phyloP scores from a whole-genome alignment of 37 sponge, comb jelly and placozoan species.

The Agelas oroides region DNA sequence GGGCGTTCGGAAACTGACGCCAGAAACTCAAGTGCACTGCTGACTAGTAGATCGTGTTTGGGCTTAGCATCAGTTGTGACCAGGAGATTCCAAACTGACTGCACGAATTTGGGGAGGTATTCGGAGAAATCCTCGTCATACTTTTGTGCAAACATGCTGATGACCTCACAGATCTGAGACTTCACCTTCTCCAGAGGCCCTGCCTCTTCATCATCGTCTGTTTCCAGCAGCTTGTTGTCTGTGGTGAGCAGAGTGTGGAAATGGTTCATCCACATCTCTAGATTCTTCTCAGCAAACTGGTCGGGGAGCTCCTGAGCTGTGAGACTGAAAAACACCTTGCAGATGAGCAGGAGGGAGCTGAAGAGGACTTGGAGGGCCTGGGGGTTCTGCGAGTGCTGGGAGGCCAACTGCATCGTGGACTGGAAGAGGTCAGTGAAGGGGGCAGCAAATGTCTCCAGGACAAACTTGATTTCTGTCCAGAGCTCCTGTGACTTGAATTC shows the following conservation, averaged over 20 bases:
- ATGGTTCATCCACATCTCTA: conserved; percentile 91
- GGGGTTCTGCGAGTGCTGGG: conserved; percentile 73
- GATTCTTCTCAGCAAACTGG: conserved; percentile 95
- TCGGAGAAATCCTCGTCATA: conserved; percentile 95
- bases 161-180: conserved; percentile 93
- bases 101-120: conserved; percentile 89
- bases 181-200: conserved; percentile 92
- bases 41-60: conserved; percentile 91
- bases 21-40: conserved; percentile 96
- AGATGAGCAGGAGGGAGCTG: conserved; percentile 90
- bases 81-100: conserved; percentile 90
- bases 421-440: conserved; percentile 87
- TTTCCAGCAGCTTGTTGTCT: conserved; percentile 86
- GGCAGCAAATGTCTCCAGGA: conserved; percentile 86
- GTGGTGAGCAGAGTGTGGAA: conserved; percentile 84
- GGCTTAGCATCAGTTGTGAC: conserved; percentile 85
- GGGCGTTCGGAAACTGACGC: conserved; percentile 93
- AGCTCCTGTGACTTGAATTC: conserved; percentile 95
- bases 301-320: conserved; percentile 97
- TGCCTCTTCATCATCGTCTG: conserved; percentile 87
- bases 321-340: conserved; percentile 92
- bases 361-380: conserved; percentile 86
- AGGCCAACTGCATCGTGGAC: conserved; percentile 81
- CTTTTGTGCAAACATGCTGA: conserved; percentile 97
- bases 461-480: conserved; percentile 94